Evolutionary conservation across 2,888 invertebrate species (phyloP), one percentile per base, ranked within the genome.

Genomic region (Monochamus alternatus): DNA sequence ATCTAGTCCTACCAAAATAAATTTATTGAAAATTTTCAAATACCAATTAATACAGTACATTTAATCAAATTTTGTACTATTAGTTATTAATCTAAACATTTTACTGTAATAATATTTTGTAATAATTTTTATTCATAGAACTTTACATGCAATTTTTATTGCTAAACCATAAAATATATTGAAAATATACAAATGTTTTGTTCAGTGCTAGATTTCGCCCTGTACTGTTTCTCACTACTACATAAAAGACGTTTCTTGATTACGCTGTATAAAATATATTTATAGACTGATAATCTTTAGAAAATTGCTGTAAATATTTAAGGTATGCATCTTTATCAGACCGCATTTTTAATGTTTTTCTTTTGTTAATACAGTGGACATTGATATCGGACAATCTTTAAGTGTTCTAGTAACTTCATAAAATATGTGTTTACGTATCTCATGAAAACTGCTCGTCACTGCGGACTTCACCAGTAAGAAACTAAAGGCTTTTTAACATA

Each of bases 211-310:
- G n/a, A n/a, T n/a, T n/a, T n/a, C n/a, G n/a, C n/a, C n/a, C 2
- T 44, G 0, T 7, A 47, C 31, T 47, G 60, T 60, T 78, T 68
- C 69, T 66, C 72, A 76, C 60, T 71, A 64, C 31, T 74, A 58
- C 30, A 44, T 66, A 55, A 58, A 60, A 69, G 69, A 69, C 69
- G 69, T 60, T 69, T 69, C 59, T 31, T 60, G 68, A 75, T 43
- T 71, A 67, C 52, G 63, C 74, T 77, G 68, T 71, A 76, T 72
- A 76, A 55, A 72, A 68, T 72, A 72, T 72, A 31, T 73, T 51
- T 73, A 66, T 73, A 79, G 79, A 77, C 79, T 79, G 77, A 79
- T 75, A 59, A 71, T 75, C 67, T 73, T 76, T 55, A 73, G 52
- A 76, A 64, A 63, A 64, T 68, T 14, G 66, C 59, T 73, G 64